These are phyloP conservation scores for Ptyas mucosa DNA, from an alignment of 2,113 vertebrate species.

Conservation along the genomic window DNA sequence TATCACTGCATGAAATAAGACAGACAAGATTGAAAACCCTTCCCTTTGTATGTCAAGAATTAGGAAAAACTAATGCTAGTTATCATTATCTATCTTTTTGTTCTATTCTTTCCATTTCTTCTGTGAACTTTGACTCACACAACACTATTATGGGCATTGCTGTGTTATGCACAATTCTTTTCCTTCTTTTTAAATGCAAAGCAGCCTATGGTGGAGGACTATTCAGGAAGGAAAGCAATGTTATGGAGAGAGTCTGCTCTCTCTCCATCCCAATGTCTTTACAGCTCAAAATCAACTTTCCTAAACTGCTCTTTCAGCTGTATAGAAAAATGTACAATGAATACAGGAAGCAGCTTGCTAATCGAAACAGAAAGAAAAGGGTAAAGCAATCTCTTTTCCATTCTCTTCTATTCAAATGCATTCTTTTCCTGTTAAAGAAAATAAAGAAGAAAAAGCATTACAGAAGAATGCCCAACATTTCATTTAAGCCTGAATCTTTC, in stretches of 20 bases:
- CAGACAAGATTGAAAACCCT: slow-evolving; percentile 51
- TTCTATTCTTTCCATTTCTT: slow-evolving; percentile 16
- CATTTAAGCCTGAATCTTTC: slow-evolving; percentile 4
- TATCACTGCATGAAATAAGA: slow-evolving; percentile 31
- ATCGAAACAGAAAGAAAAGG: background rate
- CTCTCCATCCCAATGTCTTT: background rate
- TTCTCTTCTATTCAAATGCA: background rate
- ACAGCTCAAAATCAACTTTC: background rate
- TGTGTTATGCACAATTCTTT: background rate
- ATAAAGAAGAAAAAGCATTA: background rate
- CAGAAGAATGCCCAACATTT: background rate
- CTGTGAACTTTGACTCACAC: background rate
- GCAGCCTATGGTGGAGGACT: background rate
- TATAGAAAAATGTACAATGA: background rate
- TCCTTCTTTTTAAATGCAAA: background rate
- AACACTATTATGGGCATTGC: background rate
- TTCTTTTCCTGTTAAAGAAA: background rate
- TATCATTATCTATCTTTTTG: background rate
- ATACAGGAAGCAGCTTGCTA: background rate
- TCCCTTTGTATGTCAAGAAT: slow-evolving; percentile 24
- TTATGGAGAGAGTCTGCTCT: background rate
- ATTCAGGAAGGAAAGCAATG: background rate
- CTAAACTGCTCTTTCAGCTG: background rate
- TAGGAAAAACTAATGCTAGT: background rate
- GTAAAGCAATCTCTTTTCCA: background rate